Evolutionary conservation across 2,113 vertebrate species (phyloP).

Genomic region (Gymnobelideus leadbeateri): DNA sequence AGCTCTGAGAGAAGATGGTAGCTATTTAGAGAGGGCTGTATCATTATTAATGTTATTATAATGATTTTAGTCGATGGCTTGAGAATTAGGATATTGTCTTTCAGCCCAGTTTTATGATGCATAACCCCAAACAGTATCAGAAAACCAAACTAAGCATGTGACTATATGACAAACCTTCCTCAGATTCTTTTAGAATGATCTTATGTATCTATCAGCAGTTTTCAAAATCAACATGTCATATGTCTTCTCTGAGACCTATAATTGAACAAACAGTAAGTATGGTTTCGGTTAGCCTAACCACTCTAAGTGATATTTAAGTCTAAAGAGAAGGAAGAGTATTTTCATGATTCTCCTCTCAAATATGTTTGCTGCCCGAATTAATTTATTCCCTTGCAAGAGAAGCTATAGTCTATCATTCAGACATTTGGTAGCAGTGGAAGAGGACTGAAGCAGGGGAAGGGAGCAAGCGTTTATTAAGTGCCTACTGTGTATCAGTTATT

Average conservation of each 20-base stretch:
- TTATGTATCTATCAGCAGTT: not conserved
- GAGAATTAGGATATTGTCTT: slow-evolving; percentile 6
- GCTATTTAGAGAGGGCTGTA: not conserved
- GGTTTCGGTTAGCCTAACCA: not conserved
- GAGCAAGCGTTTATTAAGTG: not conserved
- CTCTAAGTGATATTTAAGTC: not conserved
- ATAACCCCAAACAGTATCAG: not conserved
- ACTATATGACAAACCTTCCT: not conserved
- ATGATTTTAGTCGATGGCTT: not conserved
- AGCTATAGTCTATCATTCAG: not conserved
- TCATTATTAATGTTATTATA: not conserved
- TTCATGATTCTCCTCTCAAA: not conserved
- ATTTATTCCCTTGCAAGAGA: slow-evolving; percentile 34
- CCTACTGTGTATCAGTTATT: not conserved
- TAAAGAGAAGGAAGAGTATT: not conserved
- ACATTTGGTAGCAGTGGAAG: not conserved
- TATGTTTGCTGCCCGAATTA: not conserved
- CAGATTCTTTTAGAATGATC: not conserved
- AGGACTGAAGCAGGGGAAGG: not conserved
- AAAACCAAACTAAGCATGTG: slow-evolving; percentile 16
- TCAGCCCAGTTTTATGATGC: not conserved
- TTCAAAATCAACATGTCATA: not conserved
- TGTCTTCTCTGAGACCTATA: not conserved
- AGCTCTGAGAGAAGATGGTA: not conserved
- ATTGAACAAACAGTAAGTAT: not conserved